Evolutionary conservation across 1,140 invertebrate genomes (phyloP).

Genomic region (Tribolium madens): DNA sequence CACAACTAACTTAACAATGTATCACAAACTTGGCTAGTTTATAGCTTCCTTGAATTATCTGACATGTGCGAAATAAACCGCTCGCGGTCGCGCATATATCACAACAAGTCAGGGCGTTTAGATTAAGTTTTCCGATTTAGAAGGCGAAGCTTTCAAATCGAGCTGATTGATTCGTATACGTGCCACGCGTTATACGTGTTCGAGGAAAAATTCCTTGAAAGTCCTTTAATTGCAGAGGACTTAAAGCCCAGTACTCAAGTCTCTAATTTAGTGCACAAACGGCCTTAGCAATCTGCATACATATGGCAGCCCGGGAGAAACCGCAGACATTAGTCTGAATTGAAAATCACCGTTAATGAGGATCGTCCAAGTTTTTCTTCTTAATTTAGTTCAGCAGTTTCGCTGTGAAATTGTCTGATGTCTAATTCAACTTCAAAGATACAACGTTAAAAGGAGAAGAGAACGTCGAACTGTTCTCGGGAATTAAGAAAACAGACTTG

Average conservation of each 20-base stretch:
- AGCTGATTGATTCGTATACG: conserved; percentile 56
- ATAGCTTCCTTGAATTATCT: conserved; percentile 58
- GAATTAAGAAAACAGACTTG: conserved; percentile 9
- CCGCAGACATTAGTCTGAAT: conserved; percentile 17
- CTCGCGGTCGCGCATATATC: conserved; percentile 57
- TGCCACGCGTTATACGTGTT: conserved; percentile 57
- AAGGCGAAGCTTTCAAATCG: conserved; percentile 56
- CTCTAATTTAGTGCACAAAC: conserved; percentile 30
- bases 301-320: conserved; percentile 27
- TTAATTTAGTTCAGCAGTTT: conserved; percentile 37
- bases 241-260: not conserved
- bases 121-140: conserved; percentile 60
- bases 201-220: conserved; percentile 19
- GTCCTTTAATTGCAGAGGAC: not conserved
- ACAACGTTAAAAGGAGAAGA: conserved; percentile 14
- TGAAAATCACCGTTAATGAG: conserved; percentile 35
- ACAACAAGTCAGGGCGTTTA: conserved; percentile 60
- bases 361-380: conserved; percentile 34
- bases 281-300: conserved; percentile 35
- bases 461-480: not conserved
- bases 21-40: conserved; percentile 59
- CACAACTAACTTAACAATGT: conserved; percentile 49
- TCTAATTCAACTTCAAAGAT: conserved; percentile 31
- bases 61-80: conserved; percentile 60
- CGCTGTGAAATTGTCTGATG: conserved; percentile 36